phyloP scores from a whole-genome alignment of 2,113 vertebrate genomes.

The Rhipidura dahli region DNA sequence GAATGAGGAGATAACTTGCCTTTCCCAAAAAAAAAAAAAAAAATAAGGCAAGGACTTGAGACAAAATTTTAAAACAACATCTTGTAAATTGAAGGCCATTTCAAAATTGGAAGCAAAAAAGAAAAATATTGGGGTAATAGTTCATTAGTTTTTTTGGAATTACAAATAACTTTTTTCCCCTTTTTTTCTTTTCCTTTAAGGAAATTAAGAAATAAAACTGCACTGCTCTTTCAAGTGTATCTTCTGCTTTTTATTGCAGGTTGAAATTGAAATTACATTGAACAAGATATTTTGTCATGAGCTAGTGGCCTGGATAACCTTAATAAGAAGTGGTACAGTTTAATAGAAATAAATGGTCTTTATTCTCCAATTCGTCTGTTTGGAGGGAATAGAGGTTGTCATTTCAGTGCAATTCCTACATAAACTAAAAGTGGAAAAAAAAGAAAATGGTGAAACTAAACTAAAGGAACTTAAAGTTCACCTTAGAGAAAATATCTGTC shows the following conservation, averaged over 20 bases:
- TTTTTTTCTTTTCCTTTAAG: not conserved
- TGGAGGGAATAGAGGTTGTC: not conserved
- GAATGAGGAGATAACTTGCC: not conserved
- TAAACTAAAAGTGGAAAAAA: not conserved
- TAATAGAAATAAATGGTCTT: not conserved
- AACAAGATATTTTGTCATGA: not conserved
- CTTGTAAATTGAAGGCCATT: not conserved
- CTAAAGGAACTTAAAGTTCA: not conserved
- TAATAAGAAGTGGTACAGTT: not conserved
- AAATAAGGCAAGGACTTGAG: not conserved
- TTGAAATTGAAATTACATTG: not conserved
- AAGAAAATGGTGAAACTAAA: not conserved
- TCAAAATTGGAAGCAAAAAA: not conserved
- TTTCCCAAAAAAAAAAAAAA: not conserved
- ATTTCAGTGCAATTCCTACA: not conserved
- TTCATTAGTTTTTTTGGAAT: not conserved
- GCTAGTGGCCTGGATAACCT: not conserved
- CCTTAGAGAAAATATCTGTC: slow-evolving; percentile 49
- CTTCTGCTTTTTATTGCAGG: not conserved
- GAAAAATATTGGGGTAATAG: not conserved
- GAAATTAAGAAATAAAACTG: not conserved
- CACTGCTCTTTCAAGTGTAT: not conserved
- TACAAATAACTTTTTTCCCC: accelerated
- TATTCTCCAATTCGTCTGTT: not conserved
- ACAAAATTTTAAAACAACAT: not conserved